Evolutionary conservation across 2,888 invertebrate species (phyloP).

Genomic region (Lithosia quadra): DNA sequence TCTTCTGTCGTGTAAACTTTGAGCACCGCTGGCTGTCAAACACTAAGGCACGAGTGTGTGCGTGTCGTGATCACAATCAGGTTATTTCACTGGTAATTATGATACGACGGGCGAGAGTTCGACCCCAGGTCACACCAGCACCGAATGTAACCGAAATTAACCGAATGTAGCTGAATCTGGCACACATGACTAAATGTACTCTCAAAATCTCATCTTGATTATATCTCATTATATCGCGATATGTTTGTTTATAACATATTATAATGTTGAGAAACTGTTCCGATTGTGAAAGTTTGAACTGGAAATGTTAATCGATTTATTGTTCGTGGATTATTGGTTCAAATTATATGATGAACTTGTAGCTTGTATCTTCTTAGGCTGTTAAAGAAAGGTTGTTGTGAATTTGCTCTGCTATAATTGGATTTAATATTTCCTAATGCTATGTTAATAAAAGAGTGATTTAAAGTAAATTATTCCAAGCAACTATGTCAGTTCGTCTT

Average conservation of each 20-base stretch:
- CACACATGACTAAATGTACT: slow-evolving; percentile 52
- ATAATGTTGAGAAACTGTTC: slow-evolving; percentile 50
- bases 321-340: slow-evolving; percentile 35
- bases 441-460: not conserved
- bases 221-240: slow-evolving; percentile 68
- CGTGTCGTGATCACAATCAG: slow-evolving; percentile 85
- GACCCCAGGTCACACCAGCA: slow-evolving; percentile 77
- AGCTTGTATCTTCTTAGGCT: slow-evolving; percentile 12
- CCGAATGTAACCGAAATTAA: slow-evolving; percentile 29
- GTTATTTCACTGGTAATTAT: slow-evolving; percentile 87
- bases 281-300: slow-evolving; percentile 53
- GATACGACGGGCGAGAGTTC: slow-evolving; percentile 80
- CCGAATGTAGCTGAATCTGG: slow-evolving; percentile 34
- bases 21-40: slow-evolving; percentile 65
- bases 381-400: not conserved
- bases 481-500: not conserved
- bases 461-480: too few species aligned
- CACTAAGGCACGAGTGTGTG: slow-evolving; percentile 74
- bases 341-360: slow-evolving; percentile 33
- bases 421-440: not conserved
- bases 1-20: slow-evolving; percentile 49
- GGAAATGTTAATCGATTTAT: slow-evolving; percentile 50
- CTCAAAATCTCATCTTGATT: slow-evolving; percentile 71
- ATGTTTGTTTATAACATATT: slow-evolving; percentile 62
- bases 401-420: slow-evolving; percentile 14